Conservation (phyloP, 2,888 invertebrate genomes). For the Erebia palarica region DNA sequence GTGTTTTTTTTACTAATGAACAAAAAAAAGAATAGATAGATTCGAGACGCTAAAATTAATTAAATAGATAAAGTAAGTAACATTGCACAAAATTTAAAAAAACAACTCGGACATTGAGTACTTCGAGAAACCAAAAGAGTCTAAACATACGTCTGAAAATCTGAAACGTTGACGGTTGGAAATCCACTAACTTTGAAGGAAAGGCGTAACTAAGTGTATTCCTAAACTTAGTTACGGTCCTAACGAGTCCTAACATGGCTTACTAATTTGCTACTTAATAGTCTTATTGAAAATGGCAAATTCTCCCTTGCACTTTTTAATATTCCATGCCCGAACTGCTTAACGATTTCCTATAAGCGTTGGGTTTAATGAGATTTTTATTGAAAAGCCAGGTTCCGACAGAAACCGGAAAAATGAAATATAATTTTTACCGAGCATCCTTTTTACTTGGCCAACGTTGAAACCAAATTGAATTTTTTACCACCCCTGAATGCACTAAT, state of each 20-base stretch:
- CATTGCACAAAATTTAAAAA: too few species aligned
- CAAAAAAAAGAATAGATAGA: background rate
- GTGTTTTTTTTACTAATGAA: constrained; percentile 10
- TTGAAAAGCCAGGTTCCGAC: constrained; percentile 54
- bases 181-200: too few species aligned
- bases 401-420: constrained; percentile 67
- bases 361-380: constrained; percentile 72
- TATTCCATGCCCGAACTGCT: constrained; percentile 36
- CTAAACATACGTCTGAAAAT: too few species aligned
- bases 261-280: background rate
- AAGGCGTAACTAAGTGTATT: too few species aligned
- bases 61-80: background rate
- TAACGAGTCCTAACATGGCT: too few species aligned
- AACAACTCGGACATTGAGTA: too few species aligned
- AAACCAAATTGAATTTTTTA: constrained; percentile 79
- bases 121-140: too few species aligned
- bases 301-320: constrained; percentile 30
- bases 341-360: constrained; percentile 61
- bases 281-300: background rate
- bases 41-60: background rate
- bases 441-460: constrained; percentile 65
- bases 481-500: constrained; percentile 76
- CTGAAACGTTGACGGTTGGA: too few species aligned
- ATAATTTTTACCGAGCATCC: constrained; percentile 71
- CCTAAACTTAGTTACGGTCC: too few species aligned